Evolutionary conservation across 2,888 invertebrate genomes (phyloP), one percentile per base, ranked within the genome.

Genomic region (Camptogramma bilineatum): DNA sequence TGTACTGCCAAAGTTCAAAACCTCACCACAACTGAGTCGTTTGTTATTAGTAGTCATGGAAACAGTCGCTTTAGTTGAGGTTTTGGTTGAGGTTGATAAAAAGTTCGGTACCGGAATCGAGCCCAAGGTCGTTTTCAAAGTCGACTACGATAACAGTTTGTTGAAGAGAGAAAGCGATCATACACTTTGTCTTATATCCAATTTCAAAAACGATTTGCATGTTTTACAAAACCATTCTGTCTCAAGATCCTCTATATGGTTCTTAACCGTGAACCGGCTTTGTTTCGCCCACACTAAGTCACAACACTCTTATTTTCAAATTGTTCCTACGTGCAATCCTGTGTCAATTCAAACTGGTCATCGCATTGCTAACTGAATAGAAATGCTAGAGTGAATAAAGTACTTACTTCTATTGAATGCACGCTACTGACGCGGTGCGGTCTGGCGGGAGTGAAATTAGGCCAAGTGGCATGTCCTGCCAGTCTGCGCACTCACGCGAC

Each of bases 391-490:
- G 28, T 28, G 5, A 28, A 28, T 28, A 4, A 28, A 28, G 28
- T 28, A 28, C 28, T 28, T 16, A 9, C 16, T 28, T 39, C 3
- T 39, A 13, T 13, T 60, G 47, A 46, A 51, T 52, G 42, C 57
- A 61, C n/a, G 52, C 51, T 48, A 53, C 52, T 54, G n/a, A 69
- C 52, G 64, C 56, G 63, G 72, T 70, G 70, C 72, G 74, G 66
- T 71, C 65, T 24, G 47, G 51, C 42, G 55, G 59, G 64, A 17
- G 21, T 51, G 53, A 71, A 82, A 81, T 81, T 78, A 73, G 84
- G 77, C 71, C 87, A 89, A 89, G 82, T 87, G 85, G 84, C 76
- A 62, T 84, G 85, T 88, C 89, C 88, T 88, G 88, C 80, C 51
- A 13, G 50, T 44, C 34, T 59, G 58, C 53, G 42, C 46, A 52